phyloP scores from a whole-genome alignment of 92 coral and sea anemone genomes.

The Parazoanthus darwini region DNA sequence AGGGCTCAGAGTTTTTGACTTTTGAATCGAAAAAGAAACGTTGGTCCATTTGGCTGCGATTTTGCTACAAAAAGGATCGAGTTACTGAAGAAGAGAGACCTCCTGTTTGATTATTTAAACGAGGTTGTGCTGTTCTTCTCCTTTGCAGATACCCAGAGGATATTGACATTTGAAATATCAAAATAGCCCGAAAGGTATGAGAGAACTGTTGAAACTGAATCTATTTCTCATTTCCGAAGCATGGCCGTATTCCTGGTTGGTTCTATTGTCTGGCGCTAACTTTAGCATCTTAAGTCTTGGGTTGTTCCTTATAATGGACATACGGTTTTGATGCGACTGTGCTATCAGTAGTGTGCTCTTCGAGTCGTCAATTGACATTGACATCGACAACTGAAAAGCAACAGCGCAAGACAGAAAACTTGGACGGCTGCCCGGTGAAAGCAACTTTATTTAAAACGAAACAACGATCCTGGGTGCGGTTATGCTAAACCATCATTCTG shows the following conservation, averaged over 20 bases:
- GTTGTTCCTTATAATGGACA: slow-evolving; percentile 69
- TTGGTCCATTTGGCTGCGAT: not conserved
- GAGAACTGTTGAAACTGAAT: slow-evolving; percentile 67
- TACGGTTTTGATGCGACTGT: slow-evolving; percentile 58
- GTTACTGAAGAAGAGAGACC: not conserved
- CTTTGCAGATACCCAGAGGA: not conserved
- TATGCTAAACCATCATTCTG: slow-evolving; percentile 38
- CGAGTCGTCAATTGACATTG: not conserved
- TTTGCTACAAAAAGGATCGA: not conserved
- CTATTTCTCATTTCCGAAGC: slow-evolving; percentile 77
- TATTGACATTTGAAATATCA: slow-evolving; percentile 16
- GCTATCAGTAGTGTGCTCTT: not conserved
- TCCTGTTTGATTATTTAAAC: not conserved
- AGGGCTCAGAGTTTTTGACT: too few relatives aligned
- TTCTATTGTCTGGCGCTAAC: slow-evolving; percentile 69
- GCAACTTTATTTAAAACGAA: not conserved
- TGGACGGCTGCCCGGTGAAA: slow-evolving; percentile 4
- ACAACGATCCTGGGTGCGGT: slow-evolving; percentile 39
- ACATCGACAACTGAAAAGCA: not conserved
- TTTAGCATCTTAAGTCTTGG: slow-evolving; percentile 73
- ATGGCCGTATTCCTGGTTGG: slow-evolving; percentile 83
- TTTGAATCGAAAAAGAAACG: too few relatives aligned
- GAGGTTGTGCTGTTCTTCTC: not conserved
- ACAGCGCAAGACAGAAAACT: not conserved
- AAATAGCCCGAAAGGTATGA: slow-evolving; percentile 40